A percentile compares a stretch with the other conserved stretches of the same genome.
These are phyloP conservation scores for Sebastiscus tertius DNA, from an alignment of 2,797 vertebrate genomes.

Conservation along the genomic window DNA sequence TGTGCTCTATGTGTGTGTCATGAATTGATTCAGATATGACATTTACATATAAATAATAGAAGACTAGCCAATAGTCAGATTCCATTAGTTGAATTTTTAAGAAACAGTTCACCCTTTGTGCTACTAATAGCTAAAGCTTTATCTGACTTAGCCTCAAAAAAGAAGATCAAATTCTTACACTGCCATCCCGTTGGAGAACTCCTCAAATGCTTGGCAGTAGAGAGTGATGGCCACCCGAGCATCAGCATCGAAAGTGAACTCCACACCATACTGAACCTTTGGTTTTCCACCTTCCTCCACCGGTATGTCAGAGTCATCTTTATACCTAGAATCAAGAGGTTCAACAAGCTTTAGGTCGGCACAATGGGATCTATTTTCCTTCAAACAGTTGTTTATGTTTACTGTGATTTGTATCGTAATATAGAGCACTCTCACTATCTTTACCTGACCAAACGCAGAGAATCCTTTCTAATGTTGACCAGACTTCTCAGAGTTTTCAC, in stretches of 20 bases:
- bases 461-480: conserved; percentile 98
- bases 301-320: conserved; percentile 93
- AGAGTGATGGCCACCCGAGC: conserved; percentile 96
- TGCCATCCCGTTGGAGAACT: conserved; percentile 94
- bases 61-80: neutral
- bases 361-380: neutral
- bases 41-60: neutral
- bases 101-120: neutral
- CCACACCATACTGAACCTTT: conserved; percentile 93
- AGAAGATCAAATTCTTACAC: conserved; percentile 83
- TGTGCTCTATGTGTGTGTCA: neutral
- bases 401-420: neutral
- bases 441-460: conserved; percentile 94
- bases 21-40: neutral
- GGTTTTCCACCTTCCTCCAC: conserved; percentile 90
- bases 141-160: neutral
- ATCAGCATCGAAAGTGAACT: conserved; percentile 97
- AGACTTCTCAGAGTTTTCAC: conserved; percentile 97
- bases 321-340: conserved; percentile 84
- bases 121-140: neutral
- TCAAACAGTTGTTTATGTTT: neutral
- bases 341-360: neutral
- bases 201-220: conserved; percentile 96
- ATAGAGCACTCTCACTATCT: neutral
- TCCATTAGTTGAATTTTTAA: neutral